Evolutionary conservation across 2,797 vertebrate species (phyloP).

Genomic region (Myripristis murdjan): DNA sequence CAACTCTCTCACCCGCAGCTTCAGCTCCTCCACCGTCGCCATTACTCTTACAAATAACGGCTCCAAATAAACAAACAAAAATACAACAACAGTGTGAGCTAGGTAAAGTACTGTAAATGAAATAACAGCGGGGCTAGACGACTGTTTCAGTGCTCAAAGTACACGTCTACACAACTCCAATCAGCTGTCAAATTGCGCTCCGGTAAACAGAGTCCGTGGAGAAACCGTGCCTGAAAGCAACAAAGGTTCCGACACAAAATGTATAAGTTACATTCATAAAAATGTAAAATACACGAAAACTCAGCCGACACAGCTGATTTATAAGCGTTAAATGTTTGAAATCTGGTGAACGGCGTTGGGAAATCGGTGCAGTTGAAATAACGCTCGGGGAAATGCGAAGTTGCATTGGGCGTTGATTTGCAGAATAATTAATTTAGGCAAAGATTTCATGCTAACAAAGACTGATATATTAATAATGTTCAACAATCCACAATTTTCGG

Average conservation of each 20-base stretch:
- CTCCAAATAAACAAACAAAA: background rate
- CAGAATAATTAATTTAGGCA: no score
- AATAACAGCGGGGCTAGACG: fast-evolving
- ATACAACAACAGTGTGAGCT: fast-evolving
- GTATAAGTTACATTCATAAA: no score
- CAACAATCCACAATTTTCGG: no score
- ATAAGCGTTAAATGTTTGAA: fast-evolving
- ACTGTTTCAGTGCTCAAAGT: slow-evolving; percentile 43
- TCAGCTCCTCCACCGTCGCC: slow-evolving; percentile 88
- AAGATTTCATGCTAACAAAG: no score
- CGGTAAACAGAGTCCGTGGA: slow-evolving; percentile 64
- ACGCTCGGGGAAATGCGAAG: background rate
- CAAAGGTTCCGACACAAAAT: slow-evolving; percentile 29
- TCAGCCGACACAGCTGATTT: fast-evolving
- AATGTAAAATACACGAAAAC: no score
- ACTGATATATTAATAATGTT: no score
- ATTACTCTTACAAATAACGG: slow-evolving; percentile 48
- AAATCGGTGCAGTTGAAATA: background rate
- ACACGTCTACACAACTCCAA: slow-evolving; percentile 81
- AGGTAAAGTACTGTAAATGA: background rate
- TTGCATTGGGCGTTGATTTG: slow-evolving; percentile 1
- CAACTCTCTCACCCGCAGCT: slow-evolving; percentile 89
- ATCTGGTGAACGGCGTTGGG: fast-evolving
- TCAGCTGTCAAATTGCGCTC: slow-evolving; percentile 63
- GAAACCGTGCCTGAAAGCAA: slow-evolving; percentile 34